Evolutionary conservation across 1,140 invertebrate species (phyloP), one percentile per base, ranked within the genome.

Genomic region (Lutraria rhynchaena): DNA sequence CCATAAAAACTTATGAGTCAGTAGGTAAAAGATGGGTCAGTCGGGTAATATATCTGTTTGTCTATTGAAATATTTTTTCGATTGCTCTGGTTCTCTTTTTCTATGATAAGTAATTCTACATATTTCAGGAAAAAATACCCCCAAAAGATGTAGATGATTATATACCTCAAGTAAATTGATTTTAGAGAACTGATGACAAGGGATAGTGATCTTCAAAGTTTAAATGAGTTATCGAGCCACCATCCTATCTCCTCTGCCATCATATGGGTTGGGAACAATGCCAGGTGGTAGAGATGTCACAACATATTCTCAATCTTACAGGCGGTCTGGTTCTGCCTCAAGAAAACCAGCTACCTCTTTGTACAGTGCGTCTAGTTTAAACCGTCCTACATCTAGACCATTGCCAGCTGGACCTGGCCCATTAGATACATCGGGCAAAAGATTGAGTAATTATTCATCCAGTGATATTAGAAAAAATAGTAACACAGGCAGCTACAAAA

Each of bases 331-430:
- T 27, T 65, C 58, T 15, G 49, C 75, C 27, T 31, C 61, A 46
- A 69, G 55, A 29, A 70, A 57, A 46, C 11, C 44, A 46, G 19
- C 24, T 41, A 22, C 44, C 37, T 61, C 53, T 31, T 41, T 33
- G 3, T 46, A 24, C 17, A n/a, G 0, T 24, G 7, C 27, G 1
- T 17, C 53, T 17, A 51, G 19, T 22, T 51, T 65, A 29, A 61
- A 46, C 57, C 78, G 78, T 63, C 78, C 67, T 49, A 41, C n/a
- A 31, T 71, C 61, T 9, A 61, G 85, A 63, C 77, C 85, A 22
- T 65, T 90, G 27, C 89, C 89, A 0, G 22, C 69, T 67, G 89
- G 89, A 5, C 87, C 89, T 55, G 89, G 89, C 1, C 89, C 89
- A 22, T 60, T 90, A 31, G 88, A 89, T 81, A 37, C 74, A 17